Conservation (phyloP, 2,797 vertebrate genomes). For the Catamblyrhynchus diadema region DNA sequence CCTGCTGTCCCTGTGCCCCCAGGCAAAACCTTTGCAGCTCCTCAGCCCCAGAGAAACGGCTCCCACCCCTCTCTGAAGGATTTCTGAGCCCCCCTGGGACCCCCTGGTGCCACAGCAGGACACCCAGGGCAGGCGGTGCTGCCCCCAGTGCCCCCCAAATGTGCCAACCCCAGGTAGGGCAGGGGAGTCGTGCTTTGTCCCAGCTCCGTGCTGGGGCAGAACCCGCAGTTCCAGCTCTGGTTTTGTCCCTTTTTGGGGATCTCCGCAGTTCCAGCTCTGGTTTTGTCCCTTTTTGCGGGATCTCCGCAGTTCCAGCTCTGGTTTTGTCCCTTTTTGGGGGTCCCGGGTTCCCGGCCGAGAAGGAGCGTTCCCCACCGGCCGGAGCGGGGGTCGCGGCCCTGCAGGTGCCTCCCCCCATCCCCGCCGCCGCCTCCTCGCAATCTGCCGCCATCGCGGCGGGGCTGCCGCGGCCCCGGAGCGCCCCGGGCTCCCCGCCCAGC, state of each 20-base stretch:
- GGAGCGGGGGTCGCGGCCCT: too few species aligned
- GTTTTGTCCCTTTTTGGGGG: fast-evolving
- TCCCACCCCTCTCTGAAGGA: not conserved
- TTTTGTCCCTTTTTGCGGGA: fast-evolving
- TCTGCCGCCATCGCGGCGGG: not conserved
- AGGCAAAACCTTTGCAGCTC: not conserved
- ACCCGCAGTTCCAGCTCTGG: fast-evolving
- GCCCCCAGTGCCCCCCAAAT: not conserved
- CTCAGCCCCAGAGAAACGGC: not conserved
- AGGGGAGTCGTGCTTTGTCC: not conserved
- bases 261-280: fast-evolving
- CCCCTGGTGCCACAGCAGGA: not conserved
- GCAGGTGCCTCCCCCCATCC: not conserved
- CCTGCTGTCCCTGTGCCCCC: not conserved
- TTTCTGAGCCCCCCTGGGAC: not conserved
- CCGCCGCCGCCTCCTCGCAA: not conserved
- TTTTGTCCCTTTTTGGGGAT: fast-evolving
- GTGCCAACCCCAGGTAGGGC: fast-evolving
- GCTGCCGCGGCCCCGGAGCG: not conserved
- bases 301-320: too few species aligned
- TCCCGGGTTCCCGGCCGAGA: not conserved
- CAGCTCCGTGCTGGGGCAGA: not conserved
- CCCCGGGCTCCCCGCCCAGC: not conserved
- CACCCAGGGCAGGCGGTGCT: not conserved
- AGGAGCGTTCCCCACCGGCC: fast-evolving